Percentiles rank a stretch among this genome's conserved stretches.
Conservation (phyloP, 1,140 invertebrate species). For the Cataglyphis hispanica region DNA sequence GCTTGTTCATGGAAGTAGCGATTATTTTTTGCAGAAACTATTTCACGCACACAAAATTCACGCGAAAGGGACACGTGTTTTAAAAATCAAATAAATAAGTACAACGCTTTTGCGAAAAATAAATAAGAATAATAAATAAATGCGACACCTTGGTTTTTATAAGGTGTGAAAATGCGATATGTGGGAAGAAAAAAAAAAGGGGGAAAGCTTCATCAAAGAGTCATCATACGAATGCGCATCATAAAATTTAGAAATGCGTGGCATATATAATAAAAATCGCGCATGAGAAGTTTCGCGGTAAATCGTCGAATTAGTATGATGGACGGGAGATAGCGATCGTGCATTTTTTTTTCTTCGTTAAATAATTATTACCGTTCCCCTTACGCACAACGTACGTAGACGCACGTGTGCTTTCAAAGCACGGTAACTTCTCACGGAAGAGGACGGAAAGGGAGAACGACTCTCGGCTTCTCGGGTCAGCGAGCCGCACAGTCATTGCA, state of each 20-base stretch:
- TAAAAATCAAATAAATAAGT: neutral
- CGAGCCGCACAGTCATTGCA: slow-evolving; percentile 57
- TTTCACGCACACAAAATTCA: neutral
- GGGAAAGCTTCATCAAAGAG: neutral
- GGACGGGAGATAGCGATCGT: slow-evolving; percentile 52
- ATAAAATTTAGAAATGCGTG: slow-evolving; percentile 33
- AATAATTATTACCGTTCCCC: slow-evolving; percentile 3
- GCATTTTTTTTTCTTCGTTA: slow-evolving; percentile 54
- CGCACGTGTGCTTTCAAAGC: slow-evolving; percentile 39
- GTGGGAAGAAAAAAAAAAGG: neutral
- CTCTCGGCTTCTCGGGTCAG: slow-evolving; percentile 59
- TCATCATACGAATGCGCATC: neutral
- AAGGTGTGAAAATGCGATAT: neutral
- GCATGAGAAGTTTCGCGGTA: slow-evolving; percentile 55
- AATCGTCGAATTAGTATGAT: slow-evolving; percentile 64
- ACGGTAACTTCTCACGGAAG: slow-evolving; percentile 56
- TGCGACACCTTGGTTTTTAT: neutral
- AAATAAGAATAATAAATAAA: slow-evolving; percentile 3
- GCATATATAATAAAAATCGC: slow-evolving; percentile 35
- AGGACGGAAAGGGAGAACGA: slow-evolving; percentile 61
- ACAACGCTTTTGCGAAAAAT: neutral
- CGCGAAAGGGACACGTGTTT: neutral
- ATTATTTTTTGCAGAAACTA: neutral
- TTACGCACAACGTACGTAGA: neutral
- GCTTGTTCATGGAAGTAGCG: neutral